Evolutionary conservation across 2,113 vertebrate genomes (phyloP).

Genomic region (Vulpes lagopus): DNA sequence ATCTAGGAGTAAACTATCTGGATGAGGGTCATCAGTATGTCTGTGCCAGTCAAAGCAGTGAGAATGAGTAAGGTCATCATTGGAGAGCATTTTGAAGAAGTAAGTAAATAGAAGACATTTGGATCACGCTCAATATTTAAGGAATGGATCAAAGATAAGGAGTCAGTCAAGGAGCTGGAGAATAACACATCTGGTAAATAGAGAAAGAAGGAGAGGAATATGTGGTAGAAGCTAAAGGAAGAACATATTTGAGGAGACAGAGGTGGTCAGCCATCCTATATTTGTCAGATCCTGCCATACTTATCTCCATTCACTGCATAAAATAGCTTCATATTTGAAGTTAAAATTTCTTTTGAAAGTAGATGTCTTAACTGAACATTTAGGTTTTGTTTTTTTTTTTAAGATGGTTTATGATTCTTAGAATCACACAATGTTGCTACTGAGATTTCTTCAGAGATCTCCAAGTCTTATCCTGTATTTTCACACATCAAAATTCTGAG

Average conservation of each 20-base stretch:
- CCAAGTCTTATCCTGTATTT: not conserved
- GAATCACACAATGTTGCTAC: not conserved
- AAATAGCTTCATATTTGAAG: not conserved
- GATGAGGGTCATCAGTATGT: too few species aligned
- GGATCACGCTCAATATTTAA: not conserved
- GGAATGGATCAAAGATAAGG: not conserved
- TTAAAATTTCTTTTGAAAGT: not conserved
- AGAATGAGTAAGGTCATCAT: not conserved
- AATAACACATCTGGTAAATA: not conserved
- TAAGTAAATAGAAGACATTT: not conserved
- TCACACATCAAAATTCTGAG: not conserved
- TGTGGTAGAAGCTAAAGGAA: not conserved
- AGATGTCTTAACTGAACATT: not conserved
- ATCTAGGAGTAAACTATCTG: not conserved
- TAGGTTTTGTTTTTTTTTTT: not conserved
- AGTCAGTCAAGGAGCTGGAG: not conserved
- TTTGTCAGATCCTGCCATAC: accelerated
- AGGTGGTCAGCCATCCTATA: accelerated
- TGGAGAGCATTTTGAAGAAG: not conserved
- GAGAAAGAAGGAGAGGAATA: not conserved
- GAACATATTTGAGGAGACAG: not conserved
- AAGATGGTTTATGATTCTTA: not conserved
- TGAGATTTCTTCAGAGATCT: not conserved
- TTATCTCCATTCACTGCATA: not conserved
- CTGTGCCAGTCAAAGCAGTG: not conserved